Evolutionary conservation across 1,140 invertebrate genomes (phyloP), one percentile per base, ranked within the genome.

Genomic region (Caenorhabditis remanei): DNA sequence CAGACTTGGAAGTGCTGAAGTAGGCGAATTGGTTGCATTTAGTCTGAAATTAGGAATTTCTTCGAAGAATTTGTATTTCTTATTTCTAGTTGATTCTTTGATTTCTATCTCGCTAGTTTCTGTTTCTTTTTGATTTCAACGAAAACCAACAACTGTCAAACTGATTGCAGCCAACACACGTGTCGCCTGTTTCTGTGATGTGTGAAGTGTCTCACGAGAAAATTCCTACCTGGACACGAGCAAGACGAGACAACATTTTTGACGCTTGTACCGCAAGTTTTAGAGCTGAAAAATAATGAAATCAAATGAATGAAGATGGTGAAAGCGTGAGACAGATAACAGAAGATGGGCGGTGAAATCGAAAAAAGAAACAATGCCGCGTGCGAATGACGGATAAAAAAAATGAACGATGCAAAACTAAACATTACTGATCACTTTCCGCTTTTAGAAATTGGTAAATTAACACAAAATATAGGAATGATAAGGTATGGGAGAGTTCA

Each of bases 1-100:
- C 71, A 79, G 46, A 50, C 46, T 79, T 79, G 19, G 71, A 79
- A 4, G 71, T 79, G 46, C 71, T 79, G 71, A 79, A 79, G 71
- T 4, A 24, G 46, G 46, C 71, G 71, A 79, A 50, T n/a, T 79
- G 71, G 11, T 79, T 48, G 71, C 71, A 79, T 50, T 79, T 79
- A 21, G 71, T 6, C 71, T 79, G 46, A 50, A 79, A 79, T 16
- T 19, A 71, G 0, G 0, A 8, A 43, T 24, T n/a, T 50, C 11
- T 3, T 40, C 13, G 13, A 24, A 24, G n/a, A 19, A 9, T 43
- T 46, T 24, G 21, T 4, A 43, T 32, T n/a, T 71, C 24, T 71
- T n/a, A n/a, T n/a, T 19, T 79, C 13, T 43, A 3, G 19, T 24
- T 79, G 71, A 79, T 79, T 53, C 4, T 79, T 79, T 79, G 71